These are phyloP conservation scores for Sanderia malayensis DNA, from an alignment of 30 jellyfish, hydroid and myxozoan genomes.

Conservation along the genomic window DNA sequence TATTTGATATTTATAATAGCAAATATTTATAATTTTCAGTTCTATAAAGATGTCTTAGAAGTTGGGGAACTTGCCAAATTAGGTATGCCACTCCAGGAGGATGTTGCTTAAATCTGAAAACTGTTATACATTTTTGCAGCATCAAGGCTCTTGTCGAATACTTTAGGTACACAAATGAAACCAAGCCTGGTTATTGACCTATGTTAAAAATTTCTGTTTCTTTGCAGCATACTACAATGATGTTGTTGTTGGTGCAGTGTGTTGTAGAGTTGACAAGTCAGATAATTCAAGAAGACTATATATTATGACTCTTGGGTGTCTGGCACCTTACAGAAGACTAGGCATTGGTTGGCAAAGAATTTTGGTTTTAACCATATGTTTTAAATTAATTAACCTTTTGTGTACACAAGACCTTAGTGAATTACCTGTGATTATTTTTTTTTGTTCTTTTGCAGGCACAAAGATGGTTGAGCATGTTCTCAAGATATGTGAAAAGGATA, in stretches of 20 bases:
- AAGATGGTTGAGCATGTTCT: constrained; percentile 94
- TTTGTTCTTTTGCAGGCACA: constrained; percentile 58
- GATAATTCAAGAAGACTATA: constrained; percentile 90
- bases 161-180: no score
- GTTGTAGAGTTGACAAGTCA: constrained; percentile 93
- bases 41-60: constrained; percentile 91
- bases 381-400: no score
- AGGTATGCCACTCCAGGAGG: no score
- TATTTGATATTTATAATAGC: no score
- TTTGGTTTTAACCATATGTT: no score
- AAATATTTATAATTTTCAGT: constrained; percentile 44
- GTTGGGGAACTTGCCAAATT: constrained; percentile 96
- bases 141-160: no score
- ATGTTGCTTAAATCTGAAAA: no score
- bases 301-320: constrained; percentile 95
- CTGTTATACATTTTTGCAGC: no score
- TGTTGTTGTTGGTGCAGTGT: constrained; percentile 96
- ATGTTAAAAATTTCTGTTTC: no score
- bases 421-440: not conserved
- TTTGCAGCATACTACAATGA: constrained; percentile 86
- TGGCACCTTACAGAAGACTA: constrained; percentile 87
- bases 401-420: no score
- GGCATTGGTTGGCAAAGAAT: constrained; percentile 80
- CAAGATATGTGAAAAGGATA: constrained; percentile 89
- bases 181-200: no score